Evolutionary conservation across 2,113 vertebrate species (phyloP).

Genomic region (Heliornis fulica): DNA sequence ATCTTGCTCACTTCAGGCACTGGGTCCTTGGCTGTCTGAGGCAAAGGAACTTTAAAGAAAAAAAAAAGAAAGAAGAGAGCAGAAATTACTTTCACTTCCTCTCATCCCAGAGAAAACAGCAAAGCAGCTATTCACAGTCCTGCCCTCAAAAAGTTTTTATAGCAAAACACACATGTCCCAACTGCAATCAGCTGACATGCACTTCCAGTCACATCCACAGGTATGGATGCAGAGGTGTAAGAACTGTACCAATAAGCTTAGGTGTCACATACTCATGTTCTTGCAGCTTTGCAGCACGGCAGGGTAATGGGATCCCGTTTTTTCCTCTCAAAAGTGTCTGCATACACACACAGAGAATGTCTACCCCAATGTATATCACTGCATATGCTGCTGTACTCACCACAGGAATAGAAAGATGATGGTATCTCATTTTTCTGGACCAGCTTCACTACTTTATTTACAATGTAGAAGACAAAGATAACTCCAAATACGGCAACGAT

Average conservation of each 20-base stretch:
- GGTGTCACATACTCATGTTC: background rate
- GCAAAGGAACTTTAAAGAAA: slow-evolving; percentile 25
- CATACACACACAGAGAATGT: background rate
- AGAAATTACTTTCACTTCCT: slow-evolving; percentile 47
- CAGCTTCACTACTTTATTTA: slow-evolving; percentile 14
- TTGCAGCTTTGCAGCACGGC: background rate
- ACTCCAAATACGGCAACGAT: slow-evolving; percentile 19
- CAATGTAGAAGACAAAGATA: background rate
- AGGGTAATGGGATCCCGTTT: background rate
- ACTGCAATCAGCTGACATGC: background rate
- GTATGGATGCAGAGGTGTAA: background rate
- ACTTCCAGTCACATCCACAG: background rate
- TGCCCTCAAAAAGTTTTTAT: background rate
- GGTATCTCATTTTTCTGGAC: background rate
- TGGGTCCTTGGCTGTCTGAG: background rate
- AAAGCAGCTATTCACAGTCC: background rate
- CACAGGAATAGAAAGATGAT: background rate
- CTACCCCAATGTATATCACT: background rate
- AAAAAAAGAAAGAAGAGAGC: background rate
- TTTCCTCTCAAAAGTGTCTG: rapidly evolving
- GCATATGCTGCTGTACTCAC: slow-evolving; percentile 18
- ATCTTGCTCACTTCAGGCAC: slow-evolving; percentile 28
- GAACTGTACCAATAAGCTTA: background rate
- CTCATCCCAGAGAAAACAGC: background rate
- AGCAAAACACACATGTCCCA: background rate